Evolutionary conservation across 2,797 vertebrate species (phyloP), one percentile per base, ranked within the genome.

Genomic region (Chrysocyon brachyurus): DNA sequence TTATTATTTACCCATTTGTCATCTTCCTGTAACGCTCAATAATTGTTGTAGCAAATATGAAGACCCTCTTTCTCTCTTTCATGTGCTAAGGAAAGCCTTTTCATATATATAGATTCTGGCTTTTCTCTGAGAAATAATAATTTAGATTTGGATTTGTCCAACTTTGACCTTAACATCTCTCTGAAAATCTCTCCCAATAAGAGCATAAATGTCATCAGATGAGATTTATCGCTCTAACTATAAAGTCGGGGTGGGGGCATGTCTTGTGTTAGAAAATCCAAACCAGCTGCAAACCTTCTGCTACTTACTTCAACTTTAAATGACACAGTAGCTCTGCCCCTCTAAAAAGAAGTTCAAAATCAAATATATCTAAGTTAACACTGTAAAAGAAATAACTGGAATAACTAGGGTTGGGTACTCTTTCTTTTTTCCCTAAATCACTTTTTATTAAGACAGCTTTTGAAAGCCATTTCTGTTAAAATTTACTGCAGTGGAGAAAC

Each of bases 361-460:
- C 64, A 91, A 89, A 78, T 56, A 64, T 91, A 77, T 87, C 49
- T 77, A 97, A 78, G 90, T 85, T 94, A 95, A 95, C 66, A 88
- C 40, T 63, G 63, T 77, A 97, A 97, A 93, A 97, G 82, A 95
- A 59, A 56, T 3, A 83, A 92, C 78, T 61, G 15, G 75, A 52
- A 64, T 2, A 81, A 94, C 89, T 75, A 31, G 66, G 93, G 17
- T 78, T 84, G 64, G 52, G 8, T 61, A 15, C 36, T 46, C 70
- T 54, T 95, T 91, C 81, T 40, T 78, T 15, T 57, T 15, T 15
- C 4, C 21, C 93, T 92, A 94, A 95, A 85, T 70, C 63, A 92
- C 59, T 93, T 97, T 97, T 97, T 97, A 97, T 97, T 87, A 96
- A 97, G 96, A 92, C 46, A 94, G 33, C 87, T 95, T 92, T 91